phyloP scores from a whole-genome alignment of 2,888 invertebrate species.

The Thalpophila matura region DNA sequence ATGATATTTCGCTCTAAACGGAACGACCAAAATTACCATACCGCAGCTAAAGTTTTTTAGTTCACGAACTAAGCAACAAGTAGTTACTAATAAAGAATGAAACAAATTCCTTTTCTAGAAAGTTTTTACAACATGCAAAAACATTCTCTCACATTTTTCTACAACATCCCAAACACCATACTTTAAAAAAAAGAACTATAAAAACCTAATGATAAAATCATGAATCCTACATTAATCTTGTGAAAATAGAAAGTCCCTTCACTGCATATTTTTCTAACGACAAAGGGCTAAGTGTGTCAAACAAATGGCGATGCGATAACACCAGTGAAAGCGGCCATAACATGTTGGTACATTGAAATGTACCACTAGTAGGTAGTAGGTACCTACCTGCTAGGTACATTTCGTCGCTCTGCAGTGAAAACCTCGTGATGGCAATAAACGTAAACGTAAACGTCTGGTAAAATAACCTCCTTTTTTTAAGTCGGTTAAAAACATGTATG shows the following conservation, averaged over 20 bases:
- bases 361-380: conserved; percentile 6
- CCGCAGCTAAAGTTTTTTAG: not conserved
- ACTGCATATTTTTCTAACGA: conserved; percentile 32
- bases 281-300: conserved; percentile 78
- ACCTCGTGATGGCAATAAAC: too few relatives aligned
- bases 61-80: not conserved
- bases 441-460: too few relatives aligned
- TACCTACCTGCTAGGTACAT: too few relatives aligned
- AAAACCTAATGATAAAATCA: conserved; percentile 39
- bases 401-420: too few relatives aligned
- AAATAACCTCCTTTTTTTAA: too few relatives aligned
- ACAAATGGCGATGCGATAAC: conserved; percentile 65
- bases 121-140: not conserved
- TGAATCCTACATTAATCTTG: conserved; percentile 33
- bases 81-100: too few relatives aligned
- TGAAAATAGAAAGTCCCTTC: conserved; percentile 70
- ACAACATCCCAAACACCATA: not conserved
- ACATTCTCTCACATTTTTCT: conserved; percentile 17
- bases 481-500: too few relatives aligned
- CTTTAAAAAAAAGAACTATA: conserved; percentile 4
- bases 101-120: too few relatives aligned
- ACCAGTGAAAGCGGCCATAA: conserved; percentile 71
- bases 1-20: too few relatives aligned
- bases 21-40: too few relatives aligned
- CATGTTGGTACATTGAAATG: conserved; percentile 44